These are phyloP conservation scores for Podarcis raffonei DNA, from an alignment of 2,113 vertebrate species.

Conservation along the genomic window DNA sequence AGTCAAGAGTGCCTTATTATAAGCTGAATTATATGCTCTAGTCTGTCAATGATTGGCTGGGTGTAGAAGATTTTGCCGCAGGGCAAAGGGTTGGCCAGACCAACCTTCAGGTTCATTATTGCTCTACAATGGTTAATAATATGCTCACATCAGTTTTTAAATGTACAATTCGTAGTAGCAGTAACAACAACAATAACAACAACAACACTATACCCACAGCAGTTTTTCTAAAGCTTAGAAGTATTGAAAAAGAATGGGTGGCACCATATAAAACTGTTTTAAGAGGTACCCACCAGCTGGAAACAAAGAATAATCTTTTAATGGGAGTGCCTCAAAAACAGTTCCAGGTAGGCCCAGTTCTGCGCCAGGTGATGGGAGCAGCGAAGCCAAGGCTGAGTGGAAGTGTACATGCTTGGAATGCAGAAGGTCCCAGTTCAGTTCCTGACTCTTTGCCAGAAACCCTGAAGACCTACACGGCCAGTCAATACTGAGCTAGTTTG, in stretches of 20 bases:
- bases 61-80: background rate
- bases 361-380: background rate
- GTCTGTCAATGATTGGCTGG: conserved; percentile 1
- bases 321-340: background rate
- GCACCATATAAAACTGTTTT: background rate
- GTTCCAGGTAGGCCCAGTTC: background rate
- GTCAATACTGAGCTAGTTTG: no score
- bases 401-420: background rate
- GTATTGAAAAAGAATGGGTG: background rate
- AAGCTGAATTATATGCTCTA: background rate
- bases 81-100: background rate
- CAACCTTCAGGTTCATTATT: background rate
- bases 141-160: background rate
- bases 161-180: background rate
- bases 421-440: background rate
- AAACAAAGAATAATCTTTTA: background rate
- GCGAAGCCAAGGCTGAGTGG: background rate
- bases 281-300: background rate
- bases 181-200: no score
- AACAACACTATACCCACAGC: no score
- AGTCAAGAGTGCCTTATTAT: background rate
- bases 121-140: background rate
- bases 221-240: no score
- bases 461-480: no score
- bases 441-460: no score